A percentile compares a stretch with the other conserved stretches of the same genome.
Evolutionary conservation across 2,797 vertebrate species (phyloP).

Genomic region (Peromyscus eremicus): DNA sequence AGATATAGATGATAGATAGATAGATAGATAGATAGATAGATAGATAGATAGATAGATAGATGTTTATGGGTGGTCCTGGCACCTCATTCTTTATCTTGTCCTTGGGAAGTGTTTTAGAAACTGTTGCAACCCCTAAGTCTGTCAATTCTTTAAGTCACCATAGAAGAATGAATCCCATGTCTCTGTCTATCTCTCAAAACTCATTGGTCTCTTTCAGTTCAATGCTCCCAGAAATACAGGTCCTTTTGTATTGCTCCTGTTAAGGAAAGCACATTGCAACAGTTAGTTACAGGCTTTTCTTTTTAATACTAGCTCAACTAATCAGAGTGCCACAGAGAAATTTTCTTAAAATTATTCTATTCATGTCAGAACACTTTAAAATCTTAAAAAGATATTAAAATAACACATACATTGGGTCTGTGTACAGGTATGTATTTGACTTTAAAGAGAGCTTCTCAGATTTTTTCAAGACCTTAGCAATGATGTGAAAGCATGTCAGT

Average conservation of each 20-base stretch:
- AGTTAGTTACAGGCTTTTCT: slow-evolving; percentile 1
- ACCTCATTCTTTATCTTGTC: slow-evolving; percentile 31
- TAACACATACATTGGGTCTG: neutral
- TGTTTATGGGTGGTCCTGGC: neutral
- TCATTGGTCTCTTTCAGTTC: neutral
- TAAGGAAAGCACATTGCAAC: neutral
- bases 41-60: neutral
- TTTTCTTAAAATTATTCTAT: slow-evolving; percentile 56
- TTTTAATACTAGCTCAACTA: slow-evolving; percentile 59
- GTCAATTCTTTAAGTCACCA: neutral
- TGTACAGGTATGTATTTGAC: neutral
- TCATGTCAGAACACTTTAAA: slow-evolving; percentile 60
- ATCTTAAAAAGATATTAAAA: slow-evolving; percentile 64
- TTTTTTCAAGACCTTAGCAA: slow-evolving; percentile 64
- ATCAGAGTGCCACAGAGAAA: slow-evolving; percentile 59
- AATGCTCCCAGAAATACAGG: neutral
- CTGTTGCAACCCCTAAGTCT: too few relatives aligned
- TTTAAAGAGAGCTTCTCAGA: slow-evolving; percentile 28
- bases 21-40: neutral
- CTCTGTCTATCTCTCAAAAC: neutral
- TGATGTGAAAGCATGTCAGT: neutral
- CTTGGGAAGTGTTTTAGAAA: slow-evolving; percentile 12
- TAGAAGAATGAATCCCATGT: neutral
- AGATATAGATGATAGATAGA: neutral
- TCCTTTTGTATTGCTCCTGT: neutral